A percentile compares a stretch with the other conserved stretches of the same genome.
Evolutionary conservation across 2,113 vertebrate species (phyloP).

Genomic region (Scortum barcoo): DNA sequence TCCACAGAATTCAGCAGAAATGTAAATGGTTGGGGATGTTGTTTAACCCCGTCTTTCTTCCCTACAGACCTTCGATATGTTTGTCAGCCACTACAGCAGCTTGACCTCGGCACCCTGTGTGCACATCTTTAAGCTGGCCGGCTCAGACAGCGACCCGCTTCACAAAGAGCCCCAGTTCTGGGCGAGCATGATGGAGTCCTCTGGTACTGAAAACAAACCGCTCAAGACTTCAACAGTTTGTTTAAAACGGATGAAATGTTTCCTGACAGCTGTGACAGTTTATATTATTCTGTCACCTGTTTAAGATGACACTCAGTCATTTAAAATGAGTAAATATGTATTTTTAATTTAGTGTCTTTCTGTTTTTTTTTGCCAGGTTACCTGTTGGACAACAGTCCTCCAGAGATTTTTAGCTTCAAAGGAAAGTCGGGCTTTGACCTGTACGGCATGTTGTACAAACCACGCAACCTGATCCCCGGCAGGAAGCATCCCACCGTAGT

Average conservation of each 20-base stretch:
- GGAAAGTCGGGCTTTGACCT: slow-evolving; percentile 89
- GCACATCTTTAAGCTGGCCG: slow-evolving; percentile 92
- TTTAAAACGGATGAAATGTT: not conserved
- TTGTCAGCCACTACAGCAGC: slow-evolving; percentile 96
- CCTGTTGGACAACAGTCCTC: slow-evolving; percentile 88
- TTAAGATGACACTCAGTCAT: not conserved
- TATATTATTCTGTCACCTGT: not conserved
- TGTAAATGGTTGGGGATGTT: not conserved
- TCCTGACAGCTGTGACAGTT: not conserved
- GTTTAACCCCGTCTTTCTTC: slow-evolving; percentile 13
- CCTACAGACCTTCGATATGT: slow-evolving; percentile 94
- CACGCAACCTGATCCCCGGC: slow-evolving; percentile 88
- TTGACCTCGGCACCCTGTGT: slow-evolving; percentile 91
- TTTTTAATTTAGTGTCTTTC: not conserved
- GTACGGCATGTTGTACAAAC: slow-evolving; percentile 96
- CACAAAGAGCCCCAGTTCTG: slow-evolving; percentile 94
- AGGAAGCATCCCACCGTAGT: slow-evolving; percentile 94
- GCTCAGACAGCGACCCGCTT: slow-evolving; percentile 87
- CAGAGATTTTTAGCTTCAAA: slow-evolving; percentile 93
- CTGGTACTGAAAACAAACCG: slow-evolving; percentile 78
- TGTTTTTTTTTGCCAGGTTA: slow-evolving; percentile 80
- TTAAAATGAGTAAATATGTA: not conserved
- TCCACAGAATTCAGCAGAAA: not conserved
- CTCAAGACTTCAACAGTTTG: not conserved
- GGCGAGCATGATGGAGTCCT: slow-evolving; percentile 97